Base-by-base conservation (phyloP, 2,113 vertebrate genomes). In the Alosa alosa region DNA sequence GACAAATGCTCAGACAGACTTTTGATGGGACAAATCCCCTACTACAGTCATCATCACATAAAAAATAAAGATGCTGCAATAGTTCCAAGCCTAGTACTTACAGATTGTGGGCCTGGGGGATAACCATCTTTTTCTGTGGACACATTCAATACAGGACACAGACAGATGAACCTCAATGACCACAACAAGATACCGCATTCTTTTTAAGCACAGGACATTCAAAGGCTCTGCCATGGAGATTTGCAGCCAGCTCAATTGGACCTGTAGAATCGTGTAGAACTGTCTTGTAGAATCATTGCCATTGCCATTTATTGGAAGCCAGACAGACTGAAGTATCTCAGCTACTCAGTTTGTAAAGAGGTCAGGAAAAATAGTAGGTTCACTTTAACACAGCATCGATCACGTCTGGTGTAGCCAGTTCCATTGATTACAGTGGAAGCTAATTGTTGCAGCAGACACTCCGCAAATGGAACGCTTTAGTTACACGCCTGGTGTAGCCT, bases 71-170 rank as follows among this genome's bases (percentile, higher is more conserved):
- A n/a, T 17, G 2, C n/a, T 8, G 10, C 15, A 78, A 5, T 17
- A 39, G 72, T 15, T 39, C 13, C 88, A 78, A 6, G 22, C 86
- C 44, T 87, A 84, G 83, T 89, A 97, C 97, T 97, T 94, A 99
- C 98, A 84, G 90, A 95, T 89, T 96, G 96, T 75, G 95, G 93
- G 91, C 96, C 97, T 90, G 96, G 96, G 90, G 96, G 95, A 89
- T 98, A 98, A 10, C 96, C 94, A 86, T 99, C 97, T 95, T 99
- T 99, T 90, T 99, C 98, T 99, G 88, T 86, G 88, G 44, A 91
- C 4, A 45, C 78, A 94, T 81, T 94, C 72, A 78, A 87, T 83
- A 22, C 81, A 46, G 0, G 0, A 82, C 6, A 81, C 13, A 81
- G 4, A 39, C 0, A 84, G 9, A 6, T 68, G 9, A 39, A 50